phyloP scores from a whole-genome alignment of 23 tunicate genomes.

The Phallusia fumigata region DNA sequence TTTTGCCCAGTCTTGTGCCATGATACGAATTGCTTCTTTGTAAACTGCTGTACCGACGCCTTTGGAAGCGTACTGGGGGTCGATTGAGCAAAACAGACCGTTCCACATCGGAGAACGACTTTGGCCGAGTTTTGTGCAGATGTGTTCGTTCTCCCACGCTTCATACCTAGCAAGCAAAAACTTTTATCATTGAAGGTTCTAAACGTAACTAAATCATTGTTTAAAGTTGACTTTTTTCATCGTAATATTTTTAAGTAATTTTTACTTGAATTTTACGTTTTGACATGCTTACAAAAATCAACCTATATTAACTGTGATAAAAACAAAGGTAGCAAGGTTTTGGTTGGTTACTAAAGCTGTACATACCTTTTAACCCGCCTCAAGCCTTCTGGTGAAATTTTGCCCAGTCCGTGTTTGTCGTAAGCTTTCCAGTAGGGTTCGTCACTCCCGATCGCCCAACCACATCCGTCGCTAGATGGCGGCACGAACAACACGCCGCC shows the following conservation, averaged over 20 bases:
- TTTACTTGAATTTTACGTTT: too few species aligned
- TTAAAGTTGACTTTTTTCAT: too few species aligned
- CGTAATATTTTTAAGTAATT: too few species aligned
- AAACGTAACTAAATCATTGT: not conserved
- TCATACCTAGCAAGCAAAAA: constrained; percentile 56
- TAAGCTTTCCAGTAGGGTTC: constrained; percentile 79
- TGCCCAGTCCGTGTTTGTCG: constrained; percentile 43
- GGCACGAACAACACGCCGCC: constrained; percentile 77
- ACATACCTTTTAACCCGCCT: constrained; percentile 56
- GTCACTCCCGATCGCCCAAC: constrained; percentile 65
- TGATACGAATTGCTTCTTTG: constrained; percentile 64
- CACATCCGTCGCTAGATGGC: constrained; percentile 80
- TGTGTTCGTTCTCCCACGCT: constrained; percentile 80
- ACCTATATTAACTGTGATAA: too few species aligned
- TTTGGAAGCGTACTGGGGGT: constrained; percentile 62
- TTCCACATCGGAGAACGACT: constrained; percentile 85
- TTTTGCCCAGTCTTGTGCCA: constrained; percentile 49
- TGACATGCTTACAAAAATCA: too few species aligned
- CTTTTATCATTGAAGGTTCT: not conserved
- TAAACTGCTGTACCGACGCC: constrained; percentile 70
- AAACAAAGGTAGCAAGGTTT: too few species aligned
- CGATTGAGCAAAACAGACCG: constrained; percentile 78
- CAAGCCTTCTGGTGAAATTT: constrained; percentile 60
- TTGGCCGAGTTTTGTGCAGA: constrained; percentile 28
- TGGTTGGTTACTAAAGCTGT: not conserved